Evolutionary conservation across 2,113 vertebrate genomes (phyloP).

Genomic region (Cephalophus harveyi): DNA sequence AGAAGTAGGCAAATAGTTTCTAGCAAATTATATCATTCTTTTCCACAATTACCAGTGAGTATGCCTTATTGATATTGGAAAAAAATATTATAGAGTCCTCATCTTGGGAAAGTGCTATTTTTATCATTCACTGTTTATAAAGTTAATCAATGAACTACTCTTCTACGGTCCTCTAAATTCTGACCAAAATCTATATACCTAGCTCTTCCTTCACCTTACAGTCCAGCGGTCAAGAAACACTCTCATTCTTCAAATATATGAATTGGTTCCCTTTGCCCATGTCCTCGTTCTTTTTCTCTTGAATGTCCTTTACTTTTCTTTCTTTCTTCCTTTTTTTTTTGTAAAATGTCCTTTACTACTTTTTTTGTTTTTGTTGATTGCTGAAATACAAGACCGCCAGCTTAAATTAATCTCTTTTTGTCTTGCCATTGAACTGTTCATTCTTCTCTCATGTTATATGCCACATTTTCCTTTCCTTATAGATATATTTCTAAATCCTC

Average conservation of each 20-base stretch:
- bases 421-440: not conserved
- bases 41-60: not conserved
- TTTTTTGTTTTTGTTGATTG: not conserved
- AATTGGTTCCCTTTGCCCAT: not conserved
- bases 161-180: not conserved
- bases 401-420: slow-evolving; percentile 1
- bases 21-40: not conserved
- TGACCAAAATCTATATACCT: not conserved
- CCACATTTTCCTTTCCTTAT: not conserved
- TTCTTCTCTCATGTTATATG: not conserved
- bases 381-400: not conserved
- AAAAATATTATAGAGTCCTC: not conserved
- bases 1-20: slow-evolving; percentile 2
- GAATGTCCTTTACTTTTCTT: not conserved
- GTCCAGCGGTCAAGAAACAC: not conserved
- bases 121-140: not conserved
- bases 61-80: not conserved
- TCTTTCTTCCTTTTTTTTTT: not conserved
- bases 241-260: not conserved
- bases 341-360: not conserved
- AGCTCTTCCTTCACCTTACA: not conserved
- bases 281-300: not conserved
- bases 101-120: not conserved
- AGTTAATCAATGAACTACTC: not conserved
- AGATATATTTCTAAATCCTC: not conserved